Percentiles rank a stretch among this genome's conserved stretches.
These are phyloP conservation scores for Phylloscopus whistleri DNA, from an alignment of 2,113 vertebrate genomes.

Conservation along the genomic window DNA sequence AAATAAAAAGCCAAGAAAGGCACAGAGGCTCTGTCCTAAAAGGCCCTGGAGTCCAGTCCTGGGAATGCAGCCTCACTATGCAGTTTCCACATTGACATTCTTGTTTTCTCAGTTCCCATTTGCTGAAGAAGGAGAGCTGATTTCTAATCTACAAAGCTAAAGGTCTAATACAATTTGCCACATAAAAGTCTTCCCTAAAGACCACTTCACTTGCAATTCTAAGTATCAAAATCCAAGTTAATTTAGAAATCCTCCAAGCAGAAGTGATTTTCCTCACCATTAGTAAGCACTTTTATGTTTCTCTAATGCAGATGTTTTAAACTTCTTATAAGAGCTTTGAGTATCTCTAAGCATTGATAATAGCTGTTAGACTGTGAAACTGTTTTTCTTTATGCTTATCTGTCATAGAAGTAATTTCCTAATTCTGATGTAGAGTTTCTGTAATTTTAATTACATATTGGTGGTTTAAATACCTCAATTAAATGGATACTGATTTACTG, in stretches of 20 bases:
- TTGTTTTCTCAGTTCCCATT: not conserved
- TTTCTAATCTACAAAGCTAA: constrained; percentile 27
- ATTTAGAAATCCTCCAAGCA: constrained; percentile 45
- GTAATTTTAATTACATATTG: not conserved
- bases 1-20: not conserved
- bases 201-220: not conserved
- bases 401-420: not conserved
- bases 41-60: not conserved
- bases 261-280: constrained; percentile 41
- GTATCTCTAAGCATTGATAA: not conserved
- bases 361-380: not conserved
- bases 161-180: constrained; percentile 33
- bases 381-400: not conserved
- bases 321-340: not conserved
- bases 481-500: not conserved
- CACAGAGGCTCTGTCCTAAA: not conserved
- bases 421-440: not conserved
- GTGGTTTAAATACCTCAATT: not conserved
- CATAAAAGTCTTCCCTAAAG: constrained; percentile 12
- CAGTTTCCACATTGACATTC: not conserved
- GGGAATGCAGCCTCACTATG: not conserved
- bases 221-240: not conserved
- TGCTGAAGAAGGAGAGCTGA: not conserved
- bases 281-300: constrained; percentile 9
- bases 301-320: not conserved